Base-by-base conservation (phyloP, 2,797 vertebrate genomes). In the Naso thynnoides region DNA sequence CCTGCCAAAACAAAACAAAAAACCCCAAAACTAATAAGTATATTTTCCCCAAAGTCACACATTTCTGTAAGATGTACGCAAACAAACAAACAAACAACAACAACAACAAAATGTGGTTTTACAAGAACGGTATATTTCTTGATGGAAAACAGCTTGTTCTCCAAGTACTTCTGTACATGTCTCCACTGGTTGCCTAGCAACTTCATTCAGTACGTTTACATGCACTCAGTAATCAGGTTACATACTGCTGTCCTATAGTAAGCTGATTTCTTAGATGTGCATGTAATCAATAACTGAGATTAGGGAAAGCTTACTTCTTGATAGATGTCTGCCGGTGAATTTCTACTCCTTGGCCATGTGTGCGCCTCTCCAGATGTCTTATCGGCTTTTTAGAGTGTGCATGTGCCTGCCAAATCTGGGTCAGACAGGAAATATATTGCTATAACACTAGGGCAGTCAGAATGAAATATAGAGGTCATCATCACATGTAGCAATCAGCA, bases 171-270 rank as follows among this genome's bases (percentile, higher is more conserved):
- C 14, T 19, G 14, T 58, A 23, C 60, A 55, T 52, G 39, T 67
- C 49, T 54, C 29, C 23, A 23, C 24, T 36, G 47, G 81, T 77
- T 77, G 60, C 69, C 1, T 70, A 60, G 73, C 57, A 74, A 54
- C 65, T 15, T 73, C 21, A 55, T 62, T 66, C 42, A 4, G 31
- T 27, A 9, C 9, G 36, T 66, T 49, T 53, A 48, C 31, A 23
- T 23, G 24, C 29, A 33, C 23, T 58, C 53, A 42, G 21, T 33
- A 14, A 26, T 15, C 13, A 4, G 10, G 10, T 36, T 44, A 18
- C 14, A 49, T 7, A 33, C 18, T 15, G 6, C 8, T 38, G 44
- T 39, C 23, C 11, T 23, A n/a, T 10, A 10, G 1, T 18, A 26
- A 38, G 21, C 16, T 13, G 15, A 27, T 50, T 60, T 27, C 7